Evolutionary conservation across 1,140 invertebrate genomes (phyloP).

Genomic region (Leptinotarsa texana): DNA sequence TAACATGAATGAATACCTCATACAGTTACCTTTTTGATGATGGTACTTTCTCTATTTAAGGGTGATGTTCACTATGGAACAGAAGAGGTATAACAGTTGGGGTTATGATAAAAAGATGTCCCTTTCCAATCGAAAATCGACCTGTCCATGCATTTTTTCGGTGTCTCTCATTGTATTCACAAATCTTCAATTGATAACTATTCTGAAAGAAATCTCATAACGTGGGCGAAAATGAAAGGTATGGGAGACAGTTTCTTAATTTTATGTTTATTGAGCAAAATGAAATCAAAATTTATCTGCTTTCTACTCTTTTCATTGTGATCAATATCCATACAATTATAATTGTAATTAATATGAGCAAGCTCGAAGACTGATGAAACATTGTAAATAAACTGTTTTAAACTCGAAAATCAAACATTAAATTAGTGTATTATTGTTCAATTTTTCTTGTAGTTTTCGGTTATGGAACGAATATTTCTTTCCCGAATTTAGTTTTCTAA

Average conservation of each 20-base stretch:
- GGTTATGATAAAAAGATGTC: no score
- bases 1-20: no score
- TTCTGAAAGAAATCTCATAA: no score
- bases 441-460: slow-evolving; percentile 16
- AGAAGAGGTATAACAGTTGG: no score
- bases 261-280: slow-evolving; percentile 8
- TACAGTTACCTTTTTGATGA: no score
- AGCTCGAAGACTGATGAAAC: slow-evolving; percentile 43
- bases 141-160: no score
- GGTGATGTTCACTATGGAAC: no score
- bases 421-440: slow-evolving; percentile 32
- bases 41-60: no score
- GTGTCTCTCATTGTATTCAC: no score
- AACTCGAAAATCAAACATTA: slow-evolving; percentile 39
- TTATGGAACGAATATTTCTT: not conserved
- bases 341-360: slow-evolving; percentile 30
- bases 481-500: not conserved
- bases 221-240: no score
- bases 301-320: not conserved
- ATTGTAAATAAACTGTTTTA: slow-evolving; percentile 40
- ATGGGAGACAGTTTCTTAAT: not conserved
- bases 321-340: slow-evolving; percentile 17
- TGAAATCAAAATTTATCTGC: not conserved
- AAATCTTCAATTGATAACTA: no score
- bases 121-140: no score